A percentile compares a stretch with the other conserved stretches of the same genome.
These are phyloP conservation scores for Eledone cirrhosa DNA, from an alignment of 2,888 invertebrate species.

Conservation along the genomic window DNA sequence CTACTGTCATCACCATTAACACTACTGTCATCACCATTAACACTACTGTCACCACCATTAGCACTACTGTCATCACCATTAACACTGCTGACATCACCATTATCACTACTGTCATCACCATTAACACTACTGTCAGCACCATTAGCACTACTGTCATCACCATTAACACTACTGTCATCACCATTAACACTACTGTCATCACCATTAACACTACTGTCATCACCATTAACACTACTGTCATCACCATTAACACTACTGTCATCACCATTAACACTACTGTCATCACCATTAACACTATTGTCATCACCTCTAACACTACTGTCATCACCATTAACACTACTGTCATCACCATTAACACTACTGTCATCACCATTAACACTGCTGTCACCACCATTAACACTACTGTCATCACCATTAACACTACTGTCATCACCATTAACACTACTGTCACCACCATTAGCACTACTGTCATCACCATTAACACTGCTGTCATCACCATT, in stretches of 20 bases:
- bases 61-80: too few species aligned
- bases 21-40: not conserved
- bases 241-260: not conserved
- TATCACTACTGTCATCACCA: conserved; percentile 11
- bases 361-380: too few species aligned
- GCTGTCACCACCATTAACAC: too few species aligned
- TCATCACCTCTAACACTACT: too few species aligned
- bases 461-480: too few species aligned
- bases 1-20: not conserved
- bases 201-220: conserved; percentile 24
- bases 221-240: not conserved
- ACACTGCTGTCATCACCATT: too few species aligned
- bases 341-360: conserved; percentile 3
- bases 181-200: conserved; percentile 35
- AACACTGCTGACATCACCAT: too few species aligned
- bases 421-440: not conserved
- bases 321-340: too few species aligned
- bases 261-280: not conserved
- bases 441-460: too few species aligned
- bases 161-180: conserved; percentile 35
- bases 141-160: too few species aligned
- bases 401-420: not conserved
- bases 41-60: not conserved
- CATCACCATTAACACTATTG: not conserved
- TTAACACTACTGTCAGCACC: too few species aligned